Evolutionary conservation across 92 coral and sea anemone genomes (phyloP).

Genomic region (Isaurus tuberculatus): DNA sequence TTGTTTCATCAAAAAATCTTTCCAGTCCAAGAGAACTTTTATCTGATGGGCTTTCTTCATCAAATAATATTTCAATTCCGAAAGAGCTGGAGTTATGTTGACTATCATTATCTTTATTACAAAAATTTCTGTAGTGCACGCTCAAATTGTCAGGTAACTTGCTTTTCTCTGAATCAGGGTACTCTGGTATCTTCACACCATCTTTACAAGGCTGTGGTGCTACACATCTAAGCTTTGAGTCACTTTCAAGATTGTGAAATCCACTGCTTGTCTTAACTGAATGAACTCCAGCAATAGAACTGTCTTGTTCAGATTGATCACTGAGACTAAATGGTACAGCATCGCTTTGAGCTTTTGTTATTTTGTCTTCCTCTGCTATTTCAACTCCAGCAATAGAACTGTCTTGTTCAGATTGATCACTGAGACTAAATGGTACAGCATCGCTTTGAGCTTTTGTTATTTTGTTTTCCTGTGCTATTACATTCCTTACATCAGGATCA

Average conservation of each 20-base stretch:
- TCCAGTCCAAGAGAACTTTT: constrained; percentile 60
- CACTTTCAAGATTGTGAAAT: not conserved
- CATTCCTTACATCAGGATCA: not conserved
- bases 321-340: not conserved
- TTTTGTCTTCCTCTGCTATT: not conserved
- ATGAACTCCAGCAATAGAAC: not conserved
- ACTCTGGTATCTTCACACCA: not conserved
- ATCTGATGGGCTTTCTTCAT: constrained; percentile 32
- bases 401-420: not conserved
- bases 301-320: not conserved
- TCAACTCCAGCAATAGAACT: not conserved
- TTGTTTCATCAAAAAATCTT: constrained; percentile 58
- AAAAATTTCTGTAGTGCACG: not conserved
- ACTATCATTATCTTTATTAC: not conserved
- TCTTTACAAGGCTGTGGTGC: not conserved
- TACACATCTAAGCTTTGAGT: not conserved
- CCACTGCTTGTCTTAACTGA: not conserved
- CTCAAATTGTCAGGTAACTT: not conserved
- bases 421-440: not conserved
- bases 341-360: not conserved
- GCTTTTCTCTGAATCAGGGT: not conserved
- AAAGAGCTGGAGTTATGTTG: constrained; percentile 38
- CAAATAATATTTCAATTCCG: constrained; percentile 45
- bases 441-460: not conserved
- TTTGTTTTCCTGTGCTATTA: not conserved